These are phyloP conservation scores for Salvelinus alpinus DNA, from an alignment of 2,113 vertebrate genomes.

Conservation along the genomic window DNA sequence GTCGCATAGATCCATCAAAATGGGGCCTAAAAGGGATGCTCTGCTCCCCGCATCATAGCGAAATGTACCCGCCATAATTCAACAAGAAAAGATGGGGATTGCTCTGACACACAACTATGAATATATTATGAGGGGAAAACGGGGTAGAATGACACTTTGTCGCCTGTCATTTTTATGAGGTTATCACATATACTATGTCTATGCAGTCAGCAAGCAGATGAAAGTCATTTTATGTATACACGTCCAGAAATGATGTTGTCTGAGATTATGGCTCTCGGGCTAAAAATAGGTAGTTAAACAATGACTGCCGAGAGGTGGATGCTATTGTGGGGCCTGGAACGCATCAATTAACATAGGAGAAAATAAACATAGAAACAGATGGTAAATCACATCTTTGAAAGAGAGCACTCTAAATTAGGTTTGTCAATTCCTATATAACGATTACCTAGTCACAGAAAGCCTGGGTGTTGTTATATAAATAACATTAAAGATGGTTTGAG, in stretches of 20 bases:
- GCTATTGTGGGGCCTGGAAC: neutral
- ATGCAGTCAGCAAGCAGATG: slow-evolving; percentile 45
- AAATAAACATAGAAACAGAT: slow-evolving; percentile 26
- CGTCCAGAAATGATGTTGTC: slow-evolving; percentile 44
- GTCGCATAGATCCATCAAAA: slow-evolving; percentile 37
- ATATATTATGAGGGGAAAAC: slow-evolving; percentile 49
- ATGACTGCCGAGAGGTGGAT: neutral
- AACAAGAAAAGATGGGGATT: slow-evolving; percentile 34
- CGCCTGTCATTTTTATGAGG: slow-evolving; percentile 55
- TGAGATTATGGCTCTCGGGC: slow-evolving; percentile 33
- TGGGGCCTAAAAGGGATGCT: slow-evolving; percentile 16
- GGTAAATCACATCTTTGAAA: slow-evolving; percentile 22
- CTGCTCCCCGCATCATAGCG: slow-evolving; percentile 10
- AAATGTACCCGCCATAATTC: slow-evolving; percentile 33
- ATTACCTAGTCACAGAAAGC: slow-evolving; percentile 49
- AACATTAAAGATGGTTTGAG: slow-evolving; percentile 36
- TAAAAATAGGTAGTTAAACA: slow-evolving; percentile 56
- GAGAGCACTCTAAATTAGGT: slow-evolving; percentile 43
- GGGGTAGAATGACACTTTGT: slow-evolving; percentile 52
- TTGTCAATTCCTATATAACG: slow-evolving; percentile 52
- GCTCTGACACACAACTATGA: slow-evolving; percentile 34
- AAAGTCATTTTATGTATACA: slow-evolving; percentile 48
- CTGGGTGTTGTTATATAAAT: neutral
- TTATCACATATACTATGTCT: slow-evolving; percentile 14
- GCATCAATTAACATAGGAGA: slow-evolving; percentile 7